Evolutionary conservation across 2,888 invertebrate genomes (phyloP).

Genomic region (Antitype chi): DNA sequence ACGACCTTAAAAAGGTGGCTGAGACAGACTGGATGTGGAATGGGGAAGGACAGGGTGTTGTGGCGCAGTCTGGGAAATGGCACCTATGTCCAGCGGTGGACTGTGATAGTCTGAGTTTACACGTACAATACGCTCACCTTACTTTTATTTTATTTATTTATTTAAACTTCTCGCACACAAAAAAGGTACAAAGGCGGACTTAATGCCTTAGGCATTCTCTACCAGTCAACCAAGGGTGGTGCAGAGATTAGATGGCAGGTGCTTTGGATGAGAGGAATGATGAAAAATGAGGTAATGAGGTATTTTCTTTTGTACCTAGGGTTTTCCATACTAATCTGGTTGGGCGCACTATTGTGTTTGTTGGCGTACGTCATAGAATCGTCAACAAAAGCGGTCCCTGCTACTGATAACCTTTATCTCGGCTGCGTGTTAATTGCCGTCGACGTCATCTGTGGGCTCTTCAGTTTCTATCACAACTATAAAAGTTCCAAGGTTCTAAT

Average conservation of each 20-base stretch:
- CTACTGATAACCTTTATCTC: conserved; percentile 98
- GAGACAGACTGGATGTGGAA: background rate
- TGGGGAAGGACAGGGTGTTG: background rate
- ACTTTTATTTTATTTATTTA: no score
- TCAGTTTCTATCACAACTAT: conserved; percentile 99
- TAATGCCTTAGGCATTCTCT: no score
- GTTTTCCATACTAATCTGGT: conserved; percentile 95
- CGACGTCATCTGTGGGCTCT: conserved; percentile 98
- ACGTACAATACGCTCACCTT: background rate
- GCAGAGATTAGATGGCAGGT: no score
- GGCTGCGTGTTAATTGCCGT: conserved; percentile 98
- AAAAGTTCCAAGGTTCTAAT: conserved; percentile 94
- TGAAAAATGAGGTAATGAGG: no score
- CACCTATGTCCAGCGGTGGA: background rate
- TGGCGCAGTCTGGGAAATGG: background rate
- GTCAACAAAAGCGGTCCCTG: conserved; percentile 96
- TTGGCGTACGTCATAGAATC: conserved; percentile 91
- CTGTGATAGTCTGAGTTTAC: background rate
- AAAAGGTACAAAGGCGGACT: no score
- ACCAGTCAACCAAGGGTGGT: no score
- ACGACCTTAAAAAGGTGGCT: background rate
- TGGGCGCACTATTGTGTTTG: conserved; percentile 93
- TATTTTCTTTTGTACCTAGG: conserved; percentile 82
- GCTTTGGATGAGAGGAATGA: no score
- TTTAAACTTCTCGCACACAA: no score